These are phyloP conservation scores for Leptopilina boulardi DNA, from an alignment of 1,140 invertebrate genomes.

Conservation along the genomic window DNA sequence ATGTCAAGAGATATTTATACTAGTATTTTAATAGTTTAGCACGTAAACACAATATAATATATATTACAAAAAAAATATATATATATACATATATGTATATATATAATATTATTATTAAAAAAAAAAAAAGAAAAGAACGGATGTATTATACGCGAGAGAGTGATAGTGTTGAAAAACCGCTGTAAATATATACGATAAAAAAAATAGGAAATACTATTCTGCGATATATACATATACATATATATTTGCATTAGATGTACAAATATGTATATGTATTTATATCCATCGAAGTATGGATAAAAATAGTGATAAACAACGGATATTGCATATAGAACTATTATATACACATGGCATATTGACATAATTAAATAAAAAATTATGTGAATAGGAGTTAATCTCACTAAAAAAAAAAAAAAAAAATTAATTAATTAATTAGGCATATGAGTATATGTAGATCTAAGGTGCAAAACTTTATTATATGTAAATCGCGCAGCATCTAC, in stretches of 20 bases:
- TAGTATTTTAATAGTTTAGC: slow-evolving; percentile 75
- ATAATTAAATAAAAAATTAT: slow-evolving; percentile 59
- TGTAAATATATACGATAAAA: slow-evolving; percentile 69
- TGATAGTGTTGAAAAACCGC: slow-evolving; percentile 49
- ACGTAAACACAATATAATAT: slow-evolving; percentile 59
- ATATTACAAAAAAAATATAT: slow-evolving; percentile 48
- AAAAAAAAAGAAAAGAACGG: slow-evolving; percentile 39
- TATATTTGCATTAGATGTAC: slow-evolving; percentile 42
- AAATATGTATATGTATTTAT: slow-evolving; percentile 49
- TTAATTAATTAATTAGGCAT: slow-evolving; percentile 43
- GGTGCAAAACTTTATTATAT: slow-evolving; percentile 62
- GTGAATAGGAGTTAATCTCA: slow-evolving; percentile 63
- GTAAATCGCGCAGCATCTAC: slow-evolving; percentile 61
- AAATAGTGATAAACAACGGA: slow-evolving; percentile 48
- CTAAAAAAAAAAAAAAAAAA: slow-evolving; percentile 37
- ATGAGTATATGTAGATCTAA: slow-evolving; percentile 52
- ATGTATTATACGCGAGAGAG: slow-evolving; percentile 49
- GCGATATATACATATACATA: slow-evolving; percentile 54
- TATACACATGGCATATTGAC: slow-evolving; percentile 57
- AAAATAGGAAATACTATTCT: slow-evolving; percentile 60
- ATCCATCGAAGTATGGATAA: slow-evolving; percentile 49
- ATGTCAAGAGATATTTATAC: slow-evolving; percentile 73
- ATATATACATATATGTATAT: slow-evolving; percentile 47
- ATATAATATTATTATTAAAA: no score
- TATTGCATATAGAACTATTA: slow-evolving; percentile 60